phyloP scores from a whole-genome alignment of 2,113 vertebrate genomes.

The Peromyscus polionotus region DNA sequence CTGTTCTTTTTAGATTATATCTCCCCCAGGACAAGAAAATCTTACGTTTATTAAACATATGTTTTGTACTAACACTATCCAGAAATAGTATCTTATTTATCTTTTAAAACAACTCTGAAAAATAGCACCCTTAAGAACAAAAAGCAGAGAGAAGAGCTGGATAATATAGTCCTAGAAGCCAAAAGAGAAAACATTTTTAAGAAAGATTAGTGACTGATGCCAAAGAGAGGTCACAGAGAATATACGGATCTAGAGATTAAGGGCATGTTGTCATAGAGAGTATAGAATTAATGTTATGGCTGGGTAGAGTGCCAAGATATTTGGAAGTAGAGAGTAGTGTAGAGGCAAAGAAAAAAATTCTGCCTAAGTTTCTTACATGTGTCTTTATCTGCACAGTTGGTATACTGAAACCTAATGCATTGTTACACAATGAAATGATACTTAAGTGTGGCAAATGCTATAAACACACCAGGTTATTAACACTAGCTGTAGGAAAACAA shows the following conservation, averaged over 20 bases:
- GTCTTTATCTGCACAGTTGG: neutral
- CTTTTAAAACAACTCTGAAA: constrained; percentile 28
- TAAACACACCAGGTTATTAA: neutral
- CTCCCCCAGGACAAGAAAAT: neutral
- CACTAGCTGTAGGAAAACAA: neutral
- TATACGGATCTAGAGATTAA: neutral
- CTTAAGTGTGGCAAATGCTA: neutral
- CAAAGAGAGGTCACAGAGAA: neutral
- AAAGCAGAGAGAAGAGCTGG: neutral
- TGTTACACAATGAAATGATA: neutral
- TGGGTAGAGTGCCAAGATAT: neutral
- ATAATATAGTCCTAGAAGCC: neutral
- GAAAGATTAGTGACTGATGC: constrained; percentile 9
- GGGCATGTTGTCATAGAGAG: neutral
- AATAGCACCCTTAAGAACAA: constrained; percentile 32
- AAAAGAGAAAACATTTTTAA: constrained; percentile 8
- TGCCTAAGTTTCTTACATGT: neutral
- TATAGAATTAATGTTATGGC: neutral
- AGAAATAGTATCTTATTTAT: constrained; percentile 27
- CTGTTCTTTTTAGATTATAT: constrained; percentile 24
- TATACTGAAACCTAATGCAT: constrained; percentile 5
- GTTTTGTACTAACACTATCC: neutral
- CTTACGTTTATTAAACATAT: constrained; percentile 7
- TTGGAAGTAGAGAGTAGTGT: neutral
- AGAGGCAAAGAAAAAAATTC: neutral